Conservation (phyloP, 30 jellyfish, hydroid and myxozoan genomes). For the Haliclystus octoradiatus region DNA sequence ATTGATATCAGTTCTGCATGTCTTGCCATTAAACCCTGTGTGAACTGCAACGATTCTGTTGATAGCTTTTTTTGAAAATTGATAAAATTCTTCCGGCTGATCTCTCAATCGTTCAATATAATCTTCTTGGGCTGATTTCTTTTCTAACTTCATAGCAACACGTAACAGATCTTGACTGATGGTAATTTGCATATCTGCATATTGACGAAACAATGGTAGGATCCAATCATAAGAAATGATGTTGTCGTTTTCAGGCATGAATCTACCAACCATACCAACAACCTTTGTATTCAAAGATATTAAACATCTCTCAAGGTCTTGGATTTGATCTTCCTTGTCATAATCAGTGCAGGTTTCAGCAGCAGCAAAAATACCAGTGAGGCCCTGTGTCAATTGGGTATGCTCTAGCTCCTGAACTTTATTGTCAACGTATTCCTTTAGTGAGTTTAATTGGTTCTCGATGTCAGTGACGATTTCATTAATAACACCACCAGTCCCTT, state of each 20-base stretch:
- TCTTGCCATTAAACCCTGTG: not conserved
- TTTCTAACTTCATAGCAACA: not conserved
- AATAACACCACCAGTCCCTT: not conserved
- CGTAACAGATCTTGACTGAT: not conserved
- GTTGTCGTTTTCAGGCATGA: not conserved
- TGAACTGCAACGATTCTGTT: not conserved
- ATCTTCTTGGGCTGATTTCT: not conserved
- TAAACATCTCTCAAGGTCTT: not conserved
- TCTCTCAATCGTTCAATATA: not conserved
- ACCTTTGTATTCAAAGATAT: not conserved
- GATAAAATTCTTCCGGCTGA: not conserved
- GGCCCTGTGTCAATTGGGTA: not conserved
- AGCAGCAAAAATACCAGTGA: not conserved
- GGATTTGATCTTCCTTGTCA: not conserved
- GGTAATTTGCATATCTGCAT: not conserved
- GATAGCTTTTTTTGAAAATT: not conserved
- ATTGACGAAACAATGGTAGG: not conserved
- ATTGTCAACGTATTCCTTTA: not conserved
- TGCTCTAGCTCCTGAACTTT: not conserved
- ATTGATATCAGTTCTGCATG: not conserved
- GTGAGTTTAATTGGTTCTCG: not conserved
- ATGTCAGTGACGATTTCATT: not conserved
- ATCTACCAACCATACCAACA: not conserved
- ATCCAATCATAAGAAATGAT: not conserved
- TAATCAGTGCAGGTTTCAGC: not conserved